Evolutionary conservation across 2,797 vertebrate genomes (phyloP).

Genomic region (Falco biarmicus): DNA sequence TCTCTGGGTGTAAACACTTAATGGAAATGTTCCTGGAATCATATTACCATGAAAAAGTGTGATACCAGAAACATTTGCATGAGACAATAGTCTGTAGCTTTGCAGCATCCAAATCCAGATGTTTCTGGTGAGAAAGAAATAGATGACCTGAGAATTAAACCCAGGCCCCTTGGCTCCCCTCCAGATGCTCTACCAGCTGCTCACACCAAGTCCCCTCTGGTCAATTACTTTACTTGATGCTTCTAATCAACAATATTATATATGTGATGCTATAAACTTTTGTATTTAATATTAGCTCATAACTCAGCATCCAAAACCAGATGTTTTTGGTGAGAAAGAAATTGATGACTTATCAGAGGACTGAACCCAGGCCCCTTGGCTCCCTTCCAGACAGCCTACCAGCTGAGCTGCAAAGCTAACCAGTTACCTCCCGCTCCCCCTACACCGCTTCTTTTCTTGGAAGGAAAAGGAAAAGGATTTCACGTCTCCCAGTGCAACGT

Average conservation of each 20-base stretch:
- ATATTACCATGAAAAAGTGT: neutral
- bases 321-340: conserved; percentile 83
- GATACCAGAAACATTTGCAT: conserved; percentile 31
- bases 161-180: conserved; percentile 71
- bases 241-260: conserved; percentile 82
- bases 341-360: conserved; percentile 83
- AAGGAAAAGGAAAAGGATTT: conserved; percentile 48
- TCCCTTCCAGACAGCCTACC: conserved; percentile 70
- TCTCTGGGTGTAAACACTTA: conserved; percentile 36
- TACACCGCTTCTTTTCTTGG: neutral
- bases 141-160: conserved; percentile 73
- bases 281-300: conserved; percentile 84
- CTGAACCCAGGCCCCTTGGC: conserved; percentile 75
- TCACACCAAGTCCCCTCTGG: conserved; percentile 76
- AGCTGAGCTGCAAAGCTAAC: conserved; percentile 67
- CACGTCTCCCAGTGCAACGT: neutral
- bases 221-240: conserved; percentile 83
- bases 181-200: conserved; percentile 80
- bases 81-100: conserved; percentile 52
- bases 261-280: conserved; percentile 82
- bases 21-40: conserved; percentile 43
- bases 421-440: conserved; percentile 48
- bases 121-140: conserved; percentile 72
- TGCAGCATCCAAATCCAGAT: conserved; percentile 71
- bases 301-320: conserved; percentile 80